phyloP scores from a whole-genome alignment of 1,140 invertebrate genomes.

The Drosophila prosaltans region DNA sequence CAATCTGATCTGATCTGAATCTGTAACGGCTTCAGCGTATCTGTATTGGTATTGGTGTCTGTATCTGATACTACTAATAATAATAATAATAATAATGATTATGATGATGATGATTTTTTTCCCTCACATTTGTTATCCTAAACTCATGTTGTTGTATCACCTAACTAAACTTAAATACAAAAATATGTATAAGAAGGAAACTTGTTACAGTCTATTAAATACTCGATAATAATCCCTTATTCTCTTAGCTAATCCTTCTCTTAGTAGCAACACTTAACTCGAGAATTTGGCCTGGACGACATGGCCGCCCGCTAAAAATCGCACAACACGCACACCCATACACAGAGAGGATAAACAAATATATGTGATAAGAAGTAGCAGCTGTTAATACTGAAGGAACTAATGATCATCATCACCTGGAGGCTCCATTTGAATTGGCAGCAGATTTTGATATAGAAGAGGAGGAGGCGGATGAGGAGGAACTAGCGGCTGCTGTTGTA shows the following conservation, averaged over 20 bases:
- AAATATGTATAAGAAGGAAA: constrained; percentile 67
- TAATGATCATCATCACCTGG: constrained; percentile 16
- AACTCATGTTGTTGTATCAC: constrained; percentile 38
- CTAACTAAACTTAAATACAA: constrained; percentile 50
- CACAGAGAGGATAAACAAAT: neutral
- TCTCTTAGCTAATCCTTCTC: constrained; percentile 21
- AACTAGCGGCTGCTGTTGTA: constrained; percentile 2
- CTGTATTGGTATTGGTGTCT: neutral
- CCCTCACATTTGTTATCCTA: constrained; percentile 62
- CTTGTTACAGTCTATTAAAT: constrained; percentile 79
- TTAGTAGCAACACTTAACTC: constrained; percentile 1
- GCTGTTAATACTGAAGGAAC: constrained; percentile 39
- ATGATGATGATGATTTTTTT: constrained; percentile 3
- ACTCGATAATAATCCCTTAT: constrained; percentile 40
- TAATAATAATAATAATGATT: neutral
- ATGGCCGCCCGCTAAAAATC: constrained; percentile 56
- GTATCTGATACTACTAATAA: neutral
- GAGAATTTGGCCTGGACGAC: constrained; percentile 23
- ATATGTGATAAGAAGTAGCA: constrained; percentile 10
- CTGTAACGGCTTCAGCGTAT: neutral
- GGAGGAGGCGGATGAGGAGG: neutral
- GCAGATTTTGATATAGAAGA: neutral
- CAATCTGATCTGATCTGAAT: constrained; percentile 11
- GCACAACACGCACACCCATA: constrained; percentile 40
- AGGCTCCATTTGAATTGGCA: constrained; percentile 7